phyloP scores from a whole-genome alignment of 2,797 vertebrate genomes.

The Chelmon rostratus region DNA sequence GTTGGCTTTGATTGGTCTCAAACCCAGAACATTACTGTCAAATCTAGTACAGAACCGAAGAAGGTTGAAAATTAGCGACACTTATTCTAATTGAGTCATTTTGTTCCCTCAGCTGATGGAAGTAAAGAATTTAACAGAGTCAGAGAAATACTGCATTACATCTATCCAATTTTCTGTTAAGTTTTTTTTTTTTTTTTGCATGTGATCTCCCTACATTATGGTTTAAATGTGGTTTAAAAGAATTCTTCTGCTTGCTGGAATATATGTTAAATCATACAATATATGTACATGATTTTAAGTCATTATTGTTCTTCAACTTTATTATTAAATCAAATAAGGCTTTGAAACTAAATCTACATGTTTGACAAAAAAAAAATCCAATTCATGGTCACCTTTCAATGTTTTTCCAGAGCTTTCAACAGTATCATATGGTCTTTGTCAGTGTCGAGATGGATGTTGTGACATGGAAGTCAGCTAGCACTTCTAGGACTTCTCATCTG shows the following conservation, averaged over 20 bases:
- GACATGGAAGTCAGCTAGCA: neutral
- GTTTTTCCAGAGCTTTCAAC: neutral
- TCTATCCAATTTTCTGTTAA: neutral
- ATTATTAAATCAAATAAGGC: neutral
- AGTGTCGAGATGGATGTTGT: neutral
- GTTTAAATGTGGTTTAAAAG: neutral
- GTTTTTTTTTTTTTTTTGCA: neutral
- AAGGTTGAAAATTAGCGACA: neutral
- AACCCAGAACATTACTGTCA: neutral
- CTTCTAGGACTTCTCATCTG: neutral
- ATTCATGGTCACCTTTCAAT: no score
- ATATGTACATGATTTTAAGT: neutral
- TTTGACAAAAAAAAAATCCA: no score
- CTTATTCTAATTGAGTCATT: conserved; percentile 5
- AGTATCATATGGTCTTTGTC: neutral
- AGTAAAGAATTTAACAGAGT: neutral
- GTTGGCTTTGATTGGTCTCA: conserved; percentile 13
- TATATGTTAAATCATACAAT: neutral
- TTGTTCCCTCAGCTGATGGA: conserved; percentile 1
- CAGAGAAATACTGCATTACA: neutral
- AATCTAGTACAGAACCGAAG: neutral
- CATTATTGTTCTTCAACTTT: neutral
- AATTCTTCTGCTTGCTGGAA: neutral
- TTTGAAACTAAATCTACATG: no score
- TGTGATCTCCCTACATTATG: neutral